Percentiles rank a stretch among this genome's conserved stretches.
phyloP scores from a whole-genome alignment of 2,888 invertebrate genomes.

The Polyommatus iphigenia region DNA sequence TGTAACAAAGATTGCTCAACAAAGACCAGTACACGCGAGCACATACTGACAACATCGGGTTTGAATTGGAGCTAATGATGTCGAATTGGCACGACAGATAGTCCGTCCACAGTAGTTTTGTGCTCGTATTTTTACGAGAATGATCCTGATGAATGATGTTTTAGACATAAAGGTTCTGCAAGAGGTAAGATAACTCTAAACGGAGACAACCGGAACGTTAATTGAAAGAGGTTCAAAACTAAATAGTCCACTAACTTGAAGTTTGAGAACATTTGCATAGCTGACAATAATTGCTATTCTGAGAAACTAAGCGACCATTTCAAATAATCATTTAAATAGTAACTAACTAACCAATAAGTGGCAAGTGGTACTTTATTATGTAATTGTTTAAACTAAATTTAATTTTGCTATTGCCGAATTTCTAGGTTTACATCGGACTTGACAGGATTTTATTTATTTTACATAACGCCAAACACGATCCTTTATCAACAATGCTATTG shows the following conservation, averaged over 20 bases:
- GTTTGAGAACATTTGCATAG: neutral
- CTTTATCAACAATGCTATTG: neutral
- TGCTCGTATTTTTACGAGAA: neutral
- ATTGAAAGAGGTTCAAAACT: constrained; percentile 1
- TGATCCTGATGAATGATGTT: neutral
- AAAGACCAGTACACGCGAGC: constrained; percentile 12
- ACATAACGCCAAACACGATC: no score
- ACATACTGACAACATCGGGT: constrained; percentile 19
- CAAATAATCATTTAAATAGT: neutral
- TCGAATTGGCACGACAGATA: constrained; percentile 24
- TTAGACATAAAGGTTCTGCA: neutral
- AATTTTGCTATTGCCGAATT: neutral
- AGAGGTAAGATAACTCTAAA: neutral
- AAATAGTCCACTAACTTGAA: constrained; percentile 1
- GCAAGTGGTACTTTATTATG: neutral
- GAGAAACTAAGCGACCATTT: neutral
- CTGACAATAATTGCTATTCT: neutral
- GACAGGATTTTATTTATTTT: neutral
- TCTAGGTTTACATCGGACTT: neutral
- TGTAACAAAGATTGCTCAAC: constrained; percentile 19
- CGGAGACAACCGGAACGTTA: neutral
- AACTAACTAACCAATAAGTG: neutral
- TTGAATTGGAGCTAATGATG: constrained; percentile 25
- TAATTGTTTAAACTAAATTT: no score
- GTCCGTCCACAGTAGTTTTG: neutral